Evolutionary conservation across 2,113 vertebrate species (phyloP).

Genomic region (Pycnonotus jocosus): DNA sequence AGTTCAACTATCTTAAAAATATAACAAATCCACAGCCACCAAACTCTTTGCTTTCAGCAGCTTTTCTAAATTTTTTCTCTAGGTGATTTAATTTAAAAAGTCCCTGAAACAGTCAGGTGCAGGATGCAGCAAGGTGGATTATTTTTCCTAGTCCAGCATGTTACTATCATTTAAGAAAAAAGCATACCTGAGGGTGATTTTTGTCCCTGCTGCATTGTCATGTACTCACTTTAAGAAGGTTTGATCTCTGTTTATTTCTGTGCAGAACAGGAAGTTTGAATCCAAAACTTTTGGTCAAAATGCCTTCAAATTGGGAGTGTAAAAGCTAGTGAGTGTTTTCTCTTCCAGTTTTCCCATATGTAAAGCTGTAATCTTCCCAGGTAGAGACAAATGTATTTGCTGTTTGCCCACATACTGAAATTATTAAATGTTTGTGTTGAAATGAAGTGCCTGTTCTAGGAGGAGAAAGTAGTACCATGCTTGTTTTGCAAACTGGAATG

Average conservation of each 20-base stretch:
- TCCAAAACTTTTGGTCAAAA: not conserved
- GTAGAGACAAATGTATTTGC: not conserved
- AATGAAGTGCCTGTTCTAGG: not conserved
- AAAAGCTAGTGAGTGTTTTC: not conserved
- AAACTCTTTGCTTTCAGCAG: not conserved
- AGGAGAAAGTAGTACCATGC: not conserved
- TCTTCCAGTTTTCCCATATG: not conserved
- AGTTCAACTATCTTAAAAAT: not conserved
- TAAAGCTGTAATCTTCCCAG: not conserved
- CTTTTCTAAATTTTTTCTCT: not conserved
- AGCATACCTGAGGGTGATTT: not conserved
- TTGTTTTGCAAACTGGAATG: not conserved
- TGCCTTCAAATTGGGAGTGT: not conserved
- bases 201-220: not conserved
- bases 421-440: not conserved
- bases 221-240: not conserved
- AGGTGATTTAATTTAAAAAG: not conserved
- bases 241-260: not conserved
- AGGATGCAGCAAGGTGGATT: not conserved
- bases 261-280: not conserved
- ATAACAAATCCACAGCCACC: not conserved
- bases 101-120: rapidly evolving
- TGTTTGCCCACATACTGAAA: not conserved
- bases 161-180: not conserved
- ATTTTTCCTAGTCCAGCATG: not conserved